Percentiles rank a stretch among this genome's conserved stretches.
Evolutionary conservation across 2,888 invertebrate genomes (phyloP).

Genomic region (Volucella inanis): DNA sequence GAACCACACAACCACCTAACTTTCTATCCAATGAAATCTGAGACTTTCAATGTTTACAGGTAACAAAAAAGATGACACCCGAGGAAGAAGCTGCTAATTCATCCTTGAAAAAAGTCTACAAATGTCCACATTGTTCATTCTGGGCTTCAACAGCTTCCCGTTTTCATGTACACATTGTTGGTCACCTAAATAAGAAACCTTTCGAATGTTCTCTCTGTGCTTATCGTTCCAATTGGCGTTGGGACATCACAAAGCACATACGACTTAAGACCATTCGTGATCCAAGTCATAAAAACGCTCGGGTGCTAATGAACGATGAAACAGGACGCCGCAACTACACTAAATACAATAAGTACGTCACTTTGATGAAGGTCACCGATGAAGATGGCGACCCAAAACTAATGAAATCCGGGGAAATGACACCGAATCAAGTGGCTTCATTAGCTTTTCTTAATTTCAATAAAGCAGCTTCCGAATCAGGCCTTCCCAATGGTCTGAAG

Average conservation of each 20-base stretch:
- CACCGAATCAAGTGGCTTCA: slow-evolving; percentile 83
- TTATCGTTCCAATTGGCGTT: slow-evolving; percentile 97
- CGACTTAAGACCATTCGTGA: slow-evolving; percentile 94
- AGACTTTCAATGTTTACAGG: slow-evolving; percentile 83
- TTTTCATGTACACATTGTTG: slow-evolving; percentile 96
- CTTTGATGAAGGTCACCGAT: slow-evolving; percentile 86
- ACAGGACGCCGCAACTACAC: slow-evolving; percentile 95
- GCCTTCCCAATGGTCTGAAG: slow-evolving; percentile 76
- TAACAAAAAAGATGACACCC: slow-evolving; percentile 86
- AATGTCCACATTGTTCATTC: slow-evolving; percentile 95
- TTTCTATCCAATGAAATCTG: slow-evolving; percentile 81
- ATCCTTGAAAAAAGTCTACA: slow-evolving; percentile 91
- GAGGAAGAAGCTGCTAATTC: slow-evolving; percentile 87
- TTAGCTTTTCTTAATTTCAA: slow-evolving; percentile 84
- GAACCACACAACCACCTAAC: slow-evolving; percentile 54
- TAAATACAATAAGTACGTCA: slow-evolving; percentile 95
- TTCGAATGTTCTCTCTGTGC: slow-evolving; percentile 97
- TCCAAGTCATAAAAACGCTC: slow-evolving; percentile 90
- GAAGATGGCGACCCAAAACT: slow-evolving; percentile 83
- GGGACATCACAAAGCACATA: slow-evolving; percentile 98
- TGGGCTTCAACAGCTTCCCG: slow-evolving; percentile 96
- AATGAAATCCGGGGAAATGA: slow-evolving; percentile 77
- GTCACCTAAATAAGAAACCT: slow-evolving; percentile 95
- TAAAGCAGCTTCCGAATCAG: slow-evolving; percentile 77
- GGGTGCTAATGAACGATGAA: slow-evolving; percentile 95